A percentile compares a stretch with the other conserved stretches of the same genome.
phyloP scores from a whole-genome alignment of 2,797 vertebrate species.

The Carduelis carduelis region DNA sequence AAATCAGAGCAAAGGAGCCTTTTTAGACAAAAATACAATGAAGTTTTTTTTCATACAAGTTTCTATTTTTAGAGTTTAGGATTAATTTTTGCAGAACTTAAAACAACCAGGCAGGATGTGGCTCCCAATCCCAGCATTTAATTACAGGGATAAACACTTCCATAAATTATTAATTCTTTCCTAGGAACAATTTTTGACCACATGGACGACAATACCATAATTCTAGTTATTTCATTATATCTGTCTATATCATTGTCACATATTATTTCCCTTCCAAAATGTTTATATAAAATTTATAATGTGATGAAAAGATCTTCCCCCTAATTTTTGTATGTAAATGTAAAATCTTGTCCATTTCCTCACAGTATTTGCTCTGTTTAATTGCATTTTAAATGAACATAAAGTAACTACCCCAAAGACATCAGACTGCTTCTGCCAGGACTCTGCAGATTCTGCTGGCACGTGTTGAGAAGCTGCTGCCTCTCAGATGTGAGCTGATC shows the following conservation, averaged over 20 bases:
- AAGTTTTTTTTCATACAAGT: background rate
- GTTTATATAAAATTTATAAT: constrained; percentile 59
- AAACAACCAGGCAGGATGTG: background rate
- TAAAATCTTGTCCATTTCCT: constrained; percentile 40
- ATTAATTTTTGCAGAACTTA: background rate
- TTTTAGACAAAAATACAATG: background rate
- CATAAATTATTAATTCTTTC: constrained; percentile 41
- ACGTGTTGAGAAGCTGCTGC: background rate
- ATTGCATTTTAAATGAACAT: constrained; percentile 67
- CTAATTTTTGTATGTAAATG: constrained; percentile 54
- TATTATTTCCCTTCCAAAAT: constrained; percentile 26
- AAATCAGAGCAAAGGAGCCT: background rate
- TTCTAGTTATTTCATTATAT: constrained; percentile 14
- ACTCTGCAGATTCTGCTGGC: background rate
- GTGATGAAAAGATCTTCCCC: constrained; percentile 27
- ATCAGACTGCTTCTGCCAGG: background rate
- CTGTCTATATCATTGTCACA: background rate
- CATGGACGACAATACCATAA: background rate
- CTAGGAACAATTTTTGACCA: constrained; percentile 1
- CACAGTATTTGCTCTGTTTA: constrained; percentile 62
- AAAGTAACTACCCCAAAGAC: constrained; percentile 20
- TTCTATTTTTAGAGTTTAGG: background rate
- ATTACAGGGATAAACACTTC: constrained; percentile 37
- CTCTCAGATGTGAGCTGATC: background rate
- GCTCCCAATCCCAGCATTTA: background rate